These are phyloP conservation scores for Romanogobio albipinnatus DNA, from an alignment of 2,113 vertebrate species.

Conservation along the genomic window DNA sequence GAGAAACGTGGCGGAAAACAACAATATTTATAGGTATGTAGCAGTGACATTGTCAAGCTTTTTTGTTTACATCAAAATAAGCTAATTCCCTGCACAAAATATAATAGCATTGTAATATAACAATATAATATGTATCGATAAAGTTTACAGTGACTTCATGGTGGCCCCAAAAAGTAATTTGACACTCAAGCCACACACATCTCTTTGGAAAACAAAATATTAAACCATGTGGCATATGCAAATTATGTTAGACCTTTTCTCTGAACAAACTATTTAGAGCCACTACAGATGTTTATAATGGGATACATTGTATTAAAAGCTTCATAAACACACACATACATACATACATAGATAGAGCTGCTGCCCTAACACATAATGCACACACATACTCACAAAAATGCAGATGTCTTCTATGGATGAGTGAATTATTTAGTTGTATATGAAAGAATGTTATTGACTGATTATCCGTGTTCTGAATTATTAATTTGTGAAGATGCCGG, in stretches of 20 bases:
- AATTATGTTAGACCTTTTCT: neutral
- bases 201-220: neutral
- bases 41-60: no score
- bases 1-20: no score
- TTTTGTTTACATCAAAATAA: no score
- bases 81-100: no score
- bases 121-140: no score
- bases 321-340: constrained; percentile 49
- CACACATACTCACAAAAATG: constrained; percentile 44
- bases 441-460: constrained; percentile 88
- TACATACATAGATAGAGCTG: neutral
- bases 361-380: constrained; percentile 10
- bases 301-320: neutral
- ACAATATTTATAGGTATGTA: no score
- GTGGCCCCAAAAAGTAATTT: neutral
- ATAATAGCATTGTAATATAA: no score
- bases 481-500: constrained; percentile 84
- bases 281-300: neutral
- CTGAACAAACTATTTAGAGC: neutral
- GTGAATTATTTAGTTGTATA: constrained; percentile 94
- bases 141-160: no score
- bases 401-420: constrained; percentile 69
- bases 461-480: constrained; percentile 90
- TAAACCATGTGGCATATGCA: neutral
- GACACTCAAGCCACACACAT: neutral